Evolutionary conservation across 2,797 vertebrate species (phyloP), one percentile per base, ranked within the genome.

Genomic region (Lithobates pipiens): DNA sequence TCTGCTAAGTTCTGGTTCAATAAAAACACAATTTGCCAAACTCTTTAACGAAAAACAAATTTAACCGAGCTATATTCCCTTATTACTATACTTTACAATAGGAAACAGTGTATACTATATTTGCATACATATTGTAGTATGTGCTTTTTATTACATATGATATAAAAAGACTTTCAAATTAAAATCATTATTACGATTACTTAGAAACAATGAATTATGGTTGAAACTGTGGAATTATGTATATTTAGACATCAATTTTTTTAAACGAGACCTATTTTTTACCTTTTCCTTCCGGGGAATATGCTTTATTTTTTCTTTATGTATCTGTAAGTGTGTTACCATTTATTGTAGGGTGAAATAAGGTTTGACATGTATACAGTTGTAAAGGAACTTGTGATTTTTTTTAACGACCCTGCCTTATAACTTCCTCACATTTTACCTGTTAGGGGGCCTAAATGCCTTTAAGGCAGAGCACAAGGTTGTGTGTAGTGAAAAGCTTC

Each of bases 341-440:
- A 50, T 11, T 34, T 36, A 42, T 36, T 25, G n/a, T 82, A 61
- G 54, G 54, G n/a, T 73, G 70, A 73, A 42, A 73, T 15, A 42
- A 63, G 80, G 39, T 36, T 54, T 73, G 32, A 72, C 67, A 63
- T 25, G 50, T 54, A 72, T 9, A 72, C 8, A 57, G 25, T 81
- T 3, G 15, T 42, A 73, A 6, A 63, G n/a, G 3, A 57, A 70
- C 34, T 25, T 50, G 72, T 50, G 72, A 74, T 46, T 39, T 42
- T 18, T 21, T 79, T 16, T 34, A 50, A 32, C 44, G 9, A 74
- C 39, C n/a, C 5, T 15, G n/a, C 42, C 21, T 74, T 80, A 18
- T 50, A 74, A 73, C 80, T 73, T 82, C 44, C 54, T 82, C 80
- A 82, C 80, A 82, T 18, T 32, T 21, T 54, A 63, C 25, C 36